A percentile compares a stretch with the other conserved stretches of the same genome.
Conservation (phyloP, 2,888 invertebrate genomes). For the Autographa gamma region DNA sequence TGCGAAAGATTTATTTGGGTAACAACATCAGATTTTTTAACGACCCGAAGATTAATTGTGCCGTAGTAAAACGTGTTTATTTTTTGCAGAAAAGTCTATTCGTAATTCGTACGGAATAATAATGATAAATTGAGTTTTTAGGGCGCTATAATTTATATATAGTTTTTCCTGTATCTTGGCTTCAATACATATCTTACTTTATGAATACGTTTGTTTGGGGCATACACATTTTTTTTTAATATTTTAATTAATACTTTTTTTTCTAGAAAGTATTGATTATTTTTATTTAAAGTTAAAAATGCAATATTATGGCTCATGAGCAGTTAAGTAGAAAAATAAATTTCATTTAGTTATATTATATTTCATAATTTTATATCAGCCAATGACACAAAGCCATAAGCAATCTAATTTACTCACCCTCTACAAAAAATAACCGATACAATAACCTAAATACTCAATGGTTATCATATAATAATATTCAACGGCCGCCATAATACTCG, state of each 20-base stretch:
- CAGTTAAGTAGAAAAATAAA: too few species aligned
- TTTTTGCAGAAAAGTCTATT: background rate
- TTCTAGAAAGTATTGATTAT: too few species aligned
- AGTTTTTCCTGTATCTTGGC: background rate
- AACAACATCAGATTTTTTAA: constrained; percentile 10
- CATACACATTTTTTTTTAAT: too few species aligned
- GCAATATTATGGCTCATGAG: too few species aligned
- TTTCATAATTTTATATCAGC: background rate
- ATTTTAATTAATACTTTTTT: too few species aligned
- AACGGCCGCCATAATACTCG: constrained; percentile 41
- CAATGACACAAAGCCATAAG: background rate
- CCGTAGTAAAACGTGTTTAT: background rate
- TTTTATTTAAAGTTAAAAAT: too few species aligned
- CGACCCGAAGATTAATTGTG: background rate
- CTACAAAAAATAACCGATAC: constrained; percentile 18
- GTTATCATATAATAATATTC: constrained; percentile 49
- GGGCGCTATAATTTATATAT: background rate
- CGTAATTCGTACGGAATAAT: background rate
- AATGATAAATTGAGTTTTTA: background rate
- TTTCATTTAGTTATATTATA: too few species aligned
- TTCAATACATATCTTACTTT: too few species aligned
- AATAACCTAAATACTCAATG: constrained; percentile 33
- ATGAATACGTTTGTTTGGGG: too few species aligned
- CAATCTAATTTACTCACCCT: constrained; percentile 22
- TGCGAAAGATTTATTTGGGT: constrained; percentile 43